Evolutionary conservation across 2,113 vertebrate genomes (phyloP), one percentile per base, ranked within the genome.

Genomic region (Tretioscincus oriximinensis): DNA sequence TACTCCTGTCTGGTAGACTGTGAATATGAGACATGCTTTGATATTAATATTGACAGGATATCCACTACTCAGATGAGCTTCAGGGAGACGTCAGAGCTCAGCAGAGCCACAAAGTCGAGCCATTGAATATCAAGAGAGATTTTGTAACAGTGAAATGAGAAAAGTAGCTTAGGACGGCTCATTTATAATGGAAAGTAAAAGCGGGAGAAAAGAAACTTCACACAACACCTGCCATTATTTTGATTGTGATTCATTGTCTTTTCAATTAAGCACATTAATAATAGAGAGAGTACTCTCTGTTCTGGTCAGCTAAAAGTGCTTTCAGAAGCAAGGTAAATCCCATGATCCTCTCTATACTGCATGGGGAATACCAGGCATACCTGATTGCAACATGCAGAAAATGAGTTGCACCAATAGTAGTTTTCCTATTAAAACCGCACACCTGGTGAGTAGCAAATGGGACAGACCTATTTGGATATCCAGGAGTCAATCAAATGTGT

Each of bases 121-220:
- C 47, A 51, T 67, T 21, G 22, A 51, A 20, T 22, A 77, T 28
- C 66, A 77, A 77, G 45, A 28, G 49, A 61, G 73, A 45, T 76
- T 63, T 76, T 31, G 61, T 63, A 24, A 61, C 45, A 41, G 61
- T 28, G 20, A n/a, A 51, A 66, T n/a, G 47, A 66, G 21, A 77
- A 66, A 65, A 49, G 49, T 67, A 10, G 45, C 45, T 77, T 49
- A 51, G 24, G 82, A 69, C 54, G 77, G 4, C 80, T 84, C 67
- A 86, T 74, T 87, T 90, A 83, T 81, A 76, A 84, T 35, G 35
- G 76, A 88, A 90, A 87, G 78, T 72, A 71, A 84, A 83, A 83
- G 88, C 8, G 21, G 31, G 31, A 31, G 82, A 76, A 77, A 89
- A 89, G 86, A 83, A 91, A 73, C 79, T 86, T 81, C 73, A 81